phyloP scores from a whole-genome alignment of 2,797 vertebrate species.

The Sphenopsis melanotis region DNA sequence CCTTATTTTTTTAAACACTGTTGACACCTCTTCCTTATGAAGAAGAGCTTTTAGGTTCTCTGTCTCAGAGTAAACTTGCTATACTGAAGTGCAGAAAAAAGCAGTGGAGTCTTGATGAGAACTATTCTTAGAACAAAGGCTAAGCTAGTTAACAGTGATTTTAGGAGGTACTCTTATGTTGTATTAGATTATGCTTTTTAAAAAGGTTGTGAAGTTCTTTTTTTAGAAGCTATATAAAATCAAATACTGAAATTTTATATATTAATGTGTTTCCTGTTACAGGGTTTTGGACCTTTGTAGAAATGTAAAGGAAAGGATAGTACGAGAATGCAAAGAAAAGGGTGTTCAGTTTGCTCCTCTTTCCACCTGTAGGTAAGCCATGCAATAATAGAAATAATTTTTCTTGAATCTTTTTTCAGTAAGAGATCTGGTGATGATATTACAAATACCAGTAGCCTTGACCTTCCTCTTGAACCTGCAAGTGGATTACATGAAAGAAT shows the following conservation, averaged over 20 bases:
- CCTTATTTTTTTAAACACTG: background rate
- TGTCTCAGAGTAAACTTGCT: background rate
- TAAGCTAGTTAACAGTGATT: background rate
- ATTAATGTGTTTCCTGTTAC: conserved; percentile 27
- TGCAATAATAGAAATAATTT: background rate
- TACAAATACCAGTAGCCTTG: background rate
- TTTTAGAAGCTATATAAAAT: background rate
- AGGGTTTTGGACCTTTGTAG: conserved; percentile 96
- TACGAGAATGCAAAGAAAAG: conserved; percentile 92
- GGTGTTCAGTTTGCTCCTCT: conserved; percentile 94
- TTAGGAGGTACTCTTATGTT: background rate
- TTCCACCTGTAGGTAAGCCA: conserved; percentile 90
- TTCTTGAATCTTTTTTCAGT: background rate
- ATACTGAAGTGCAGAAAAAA: background rate
- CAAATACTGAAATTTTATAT: background rate
- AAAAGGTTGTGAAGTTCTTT: background rate
- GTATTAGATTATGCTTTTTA: background rate
- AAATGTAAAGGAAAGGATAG: conserved; percentile 95
- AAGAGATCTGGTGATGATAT: background rate
- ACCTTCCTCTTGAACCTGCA: conserved; percentile 7
- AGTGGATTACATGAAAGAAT: conserved; percentile 18
- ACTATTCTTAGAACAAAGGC: background rate
- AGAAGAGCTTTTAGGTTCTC: background rate
- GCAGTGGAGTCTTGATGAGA: background rate
- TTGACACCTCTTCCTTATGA: background rate